phyloP scores from a whole-genome alignment of 2,888 invertebrate species.

The Machimus atricapillus region DNA sequence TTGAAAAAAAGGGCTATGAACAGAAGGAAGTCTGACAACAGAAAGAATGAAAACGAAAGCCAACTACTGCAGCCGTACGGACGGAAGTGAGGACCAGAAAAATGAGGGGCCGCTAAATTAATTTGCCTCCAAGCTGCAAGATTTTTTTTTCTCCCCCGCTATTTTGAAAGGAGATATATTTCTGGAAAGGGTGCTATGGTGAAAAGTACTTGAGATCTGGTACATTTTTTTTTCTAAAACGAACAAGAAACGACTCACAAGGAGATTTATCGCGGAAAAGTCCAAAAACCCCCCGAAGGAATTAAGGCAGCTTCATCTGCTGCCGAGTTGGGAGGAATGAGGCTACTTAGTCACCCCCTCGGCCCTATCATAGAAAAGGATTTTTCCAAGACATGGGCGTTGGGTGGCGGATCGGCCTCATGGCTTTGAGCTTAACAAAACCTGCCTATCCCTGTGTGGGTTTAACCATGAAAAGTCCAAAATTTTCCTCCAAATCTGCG shows the following conservation, averaged over 20 bases:
- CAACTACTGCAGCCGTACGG: not conserved
- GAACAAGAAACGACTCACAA: slow-evolving; percentile 1
- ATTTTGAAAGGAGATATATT: not conserved
- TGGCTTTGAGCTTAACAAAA: not conserved
- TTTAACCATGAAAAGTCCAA: not conserved
- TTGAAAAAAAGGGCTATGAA: slow-evolving; percentile 20
- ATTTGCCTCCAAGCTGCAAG: slow-evolving; percentile 43
- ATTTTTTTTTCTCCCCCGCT: not conserved
- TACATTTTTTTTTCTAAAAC: not conserved
- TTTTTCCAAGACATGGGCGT: not conserved
- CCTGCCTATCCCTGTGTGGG: not conserved
- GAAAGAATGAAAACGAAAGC: not conserved
- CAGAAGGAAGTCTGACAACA: not conserved
- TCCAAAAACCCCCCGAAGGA: slow-evolving; percentile 31
- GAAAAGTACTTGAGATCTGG: not conserved
- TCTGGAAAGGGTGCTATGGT: slow-evolving; percentile 28
- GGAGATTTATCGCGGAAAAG: slow-evolving; percentile 17
- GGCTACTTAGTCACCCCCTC: slow-evolving; percentile 21
- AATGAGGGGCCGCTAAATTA: slow-evolving; percentile 47
- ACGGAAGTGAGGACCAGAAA: slow-evolving; percentile 31
- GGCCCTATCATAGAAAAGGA: slow-evolving; percentile 23
- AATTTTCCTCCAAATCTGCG: not conserved
- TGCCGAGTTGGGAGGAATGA: not conserved
- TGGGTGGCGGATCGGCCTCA: not conserved
- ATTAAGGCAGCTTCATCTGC: slow-evolving; percentile 19